Evolutionary conservation across 2,797 vertebrate species (phyloP).

Genomic region (Avahi laniger): DNA sequence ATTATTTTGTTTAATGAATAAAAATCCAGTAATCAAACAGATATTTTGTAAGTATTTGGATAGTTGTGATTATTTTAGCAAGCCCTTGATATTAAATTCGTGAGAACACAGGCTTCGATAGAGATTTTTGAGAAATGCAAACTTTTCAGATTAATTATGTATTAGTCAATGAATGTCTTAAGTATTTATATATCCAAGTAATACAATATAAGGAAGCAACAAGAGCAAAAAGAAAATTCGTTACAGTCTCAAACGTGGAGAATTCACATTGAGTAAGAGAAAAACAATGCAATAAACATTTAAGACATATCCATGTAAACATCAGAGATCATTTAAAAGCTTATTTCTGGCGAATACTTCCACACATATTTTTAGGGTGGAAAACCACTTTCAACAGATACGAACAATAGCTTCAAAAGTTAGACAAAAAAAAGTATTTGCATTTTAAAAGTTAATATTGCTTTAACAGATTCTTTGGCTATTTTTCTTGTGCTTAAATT

Average conservation of each 20-base stretch:
- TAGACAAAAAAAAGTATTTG: not conserved
- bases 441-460: conserved; percentile 27
- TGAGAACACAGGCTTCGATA: conserved; percentile 22
- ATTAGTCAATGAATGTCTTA: conserved; percentile 11
- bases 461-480: not conserved
- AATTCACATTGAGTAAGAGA: conserved; percentile 26
- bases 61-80: not conserved
- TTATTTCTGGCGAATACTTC: conserved; percentile 40
- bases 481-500: conserved; percentile 35
- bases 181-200: conserved; percentile 21
- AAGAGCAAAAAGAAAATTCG: conserved; percentile 24
- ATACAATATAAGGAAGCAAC: not conserved
- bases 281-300: conserved; percentile 33
- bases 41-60: conserved; percentile 21
- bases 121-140: conserved; percentile 24
- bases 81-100: not conserved
- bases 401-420: not conserved
- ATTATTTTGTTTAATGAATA: conserved; percentile 36
- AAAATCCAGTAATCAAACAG: conserved; percentile 20
- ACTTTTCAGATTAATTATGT: conserved; percentile 30
- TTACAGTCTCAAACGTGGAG: conserved; percentile 26
- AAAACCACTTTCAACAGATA: conserved; percentile 36
- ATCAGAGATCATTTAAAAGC: conserved; percentile 21
- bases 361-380: not conserved
- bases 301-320: conserved; percentile 5